Percentiles rank a stretch among this genome's conserved stretches.
These are phyloP conservation scores for Remorina albescens DNA, from an alignment of 2,797 vertebrate genomes.

Conservation along the genomic window DNA sequence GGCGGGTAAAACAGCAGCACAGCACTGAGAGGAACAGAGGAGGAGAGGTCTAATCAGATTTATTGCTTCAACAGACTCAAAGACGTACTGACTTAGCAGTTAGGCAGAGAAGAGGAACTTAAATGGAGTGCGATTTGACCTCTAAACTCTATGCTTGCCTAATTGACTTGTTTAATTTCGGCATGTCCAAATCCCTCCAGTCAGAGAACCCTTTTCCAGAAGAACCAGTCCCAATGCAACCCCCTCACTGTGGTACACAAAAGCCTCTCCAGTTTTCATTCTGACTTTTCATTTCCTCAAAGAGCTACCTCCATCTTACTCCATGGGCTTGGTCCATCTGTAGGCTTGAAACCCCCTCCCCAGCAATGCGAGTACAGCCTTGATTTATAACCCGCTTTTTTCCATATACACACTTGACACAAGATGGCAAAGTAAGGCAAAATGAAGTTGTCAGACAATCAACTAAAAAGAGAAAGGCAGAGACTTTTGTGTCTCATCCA, in stretches of 20 bases:
- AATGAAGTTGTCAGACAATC: slow-evolving; percentile 77
- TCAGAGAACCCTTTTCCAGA: slow-evolving; percentile 59
- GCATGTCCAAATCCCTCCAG: slow-evolving; percentile 72
- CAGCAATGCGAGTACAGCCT: slow-evolving; percentile 45
- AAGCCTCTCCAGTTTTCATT: slow-evolving; percentile 29
- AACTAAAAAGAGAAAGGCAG: slow-evolving; percentile 57
- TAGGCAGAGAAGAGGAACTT: slow-evolving; percentile 66
- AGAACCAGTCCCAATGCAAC: slow-evolving; percentile 52
- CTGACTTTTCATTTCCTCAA: slow-evolving; percentile 36
- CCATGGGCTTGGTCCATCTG: slow-evolving; percentile 30
- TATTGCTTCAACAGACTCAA: slow-evolving; percentile 74
- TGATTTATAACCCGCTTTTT: slow-evolving; percentile 53
- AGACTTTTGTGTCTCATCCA: slow-evolving; percentile 69
- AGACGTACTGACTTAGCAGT: slow-evolving; percentile 62
- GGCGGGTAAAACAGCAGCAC: slow-evolving; percentile 59
- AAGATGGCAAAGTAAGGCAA: slow-evolving; percentile 66
- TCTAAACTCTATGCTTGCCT: slow-evolving; percentile 75
- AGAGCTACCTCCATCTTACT: slow-evolving; percentile 42
- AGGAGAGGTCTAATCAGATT: slow-evolving; percentile 77
- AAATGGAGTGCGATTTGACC: slow-evolving; percentile 75
- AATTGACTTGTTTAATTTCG: slow-evolving; percentile 83
- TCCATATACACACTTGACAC: slow-evolving; percentile 66
- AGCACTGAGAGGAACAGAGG: slow-evolving; percentile 37
- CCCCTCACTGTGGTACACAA: slow-evolving; percentile 12
- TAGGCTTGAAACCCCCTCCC: slow-evolving; percentile 16